Base-by-base conservation (phyloP, 1,140 invertebrate genomes). In the Pemphigus obesinymphae region DNA sequence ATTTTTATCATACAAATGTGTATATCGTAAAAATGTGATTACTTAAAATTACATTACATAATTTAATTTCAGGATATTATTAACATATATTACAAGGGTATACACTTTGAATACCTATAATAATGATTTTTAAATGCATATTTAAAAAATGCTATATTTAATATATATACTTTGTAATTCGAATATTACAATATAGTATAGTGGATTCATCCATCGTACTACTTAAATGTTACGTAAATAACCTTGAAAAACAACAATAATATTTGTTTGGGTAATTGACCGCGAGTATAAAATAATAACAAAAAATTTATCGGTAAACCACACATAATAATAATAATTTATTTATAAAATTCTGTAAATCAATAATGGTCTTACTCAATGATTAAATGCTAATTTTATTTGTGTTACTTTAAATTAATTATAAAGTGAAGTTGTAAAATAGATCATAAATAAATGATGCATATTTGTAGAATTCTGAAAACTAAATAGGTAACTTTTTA, bases 191-290 rank as follows among this genome's bases (percentile, higher is more conserved):
- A 26, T 3, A 55, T 55, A 34, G 17, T 63, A 63, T 34, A 34
- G 58, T 29, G 11, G 6, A 8, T 72, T 72, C n/a, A 13, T 45
- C 20, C 37, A 4, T 7, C 20, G 48, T 23, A n/a, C 11, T 29
- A 23, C 26, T 58, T 40, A 26, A 58, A 23, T 15, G 13, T 15
- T n/a, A 58, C 23, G 23, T 1, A 61, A 61, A 40, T 53, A 63
- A 80, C 76, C 76, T 80, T 80, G 76, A 7, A 80, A 63, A 40
- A 6, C 15, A 26, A 70, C 34, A 48, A 50, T 43, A 31, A 61
- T 3, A 29, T 63, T 61, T 31, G 31, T 40, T 80, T 43, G 76
- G 31, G 53, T 80, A 80, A 80, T 80, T 80, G 55, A 80, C 76
- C 53, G 8, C 63, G 76, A 80, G 29, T 61, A 29, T 15, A 1